phyloP scores from a whole-genome alignment of 2,888 invertebrate genomes.

The Ceramica pisi region DNA sequence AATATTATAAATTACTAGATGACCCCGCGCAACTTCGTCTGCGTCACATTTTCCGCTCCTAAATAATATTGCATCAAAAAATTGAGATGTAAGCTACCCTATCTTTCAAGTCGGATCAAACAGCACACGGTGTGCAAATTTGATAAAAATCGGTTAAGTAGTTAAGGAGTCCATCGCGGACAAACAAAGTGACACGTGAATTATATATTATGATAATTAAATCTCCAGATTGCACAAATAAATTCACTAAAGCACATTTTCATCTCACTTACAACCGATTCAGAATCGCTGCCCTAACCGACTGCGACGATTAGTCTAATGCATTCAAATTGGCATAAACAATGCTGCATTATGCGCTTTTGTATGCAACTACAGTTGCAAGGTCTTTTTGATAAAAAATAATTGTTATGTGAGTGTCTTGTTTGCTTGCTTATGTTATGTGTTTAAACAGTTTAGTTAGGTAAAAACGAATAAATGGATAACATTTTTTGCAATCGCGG shows the following conservation, averaged over 20 bases:
- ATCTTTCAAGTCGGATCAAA: too few species aligned
- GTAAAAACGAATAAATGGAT: neutral
- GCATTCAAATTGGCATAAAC: conserved; percentile 74
- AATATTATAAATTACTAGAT: too few species aligned
- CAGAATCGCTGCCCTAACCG: conserved; percentile 26
- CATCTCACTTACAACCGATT: conserved; percentile 12
- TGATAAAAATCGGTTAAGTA: too few species aligned
- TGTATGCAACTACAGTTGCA: conserved; percentile 54
- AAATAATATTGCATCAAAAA: too few species aligned
- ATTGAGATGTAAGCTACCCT: too few species aligned
- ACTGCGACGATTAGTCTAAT: conserved; percentile 63
- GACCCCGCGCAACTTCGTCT: too few species aligned
- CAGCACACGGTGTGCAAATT: too few species aligned
- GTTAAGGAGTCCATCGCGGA: too few species aligned
- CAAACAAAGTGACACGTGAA: too few species aligned
- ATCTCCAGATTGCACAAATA: neutral
- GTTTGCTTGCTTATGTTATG: conserved; percentile 5
- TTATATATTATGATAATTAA: too few species aligned
- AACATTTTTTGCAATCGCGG: too few species aligned
- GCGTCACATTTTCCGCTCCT: too few species aligned
- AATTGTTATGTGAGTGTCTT: conserved; percentile 40
- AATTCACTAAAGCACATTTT: neutral
- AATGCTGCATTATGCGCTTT: conserved; percentile 68
- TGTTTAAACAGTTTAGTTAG: neutral
- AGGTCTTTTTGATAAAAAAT: conserved; percentile 66